Conservation (phyloP, 2,113 vertebrate genomes). For the Rissa tridactyla region DNA sequence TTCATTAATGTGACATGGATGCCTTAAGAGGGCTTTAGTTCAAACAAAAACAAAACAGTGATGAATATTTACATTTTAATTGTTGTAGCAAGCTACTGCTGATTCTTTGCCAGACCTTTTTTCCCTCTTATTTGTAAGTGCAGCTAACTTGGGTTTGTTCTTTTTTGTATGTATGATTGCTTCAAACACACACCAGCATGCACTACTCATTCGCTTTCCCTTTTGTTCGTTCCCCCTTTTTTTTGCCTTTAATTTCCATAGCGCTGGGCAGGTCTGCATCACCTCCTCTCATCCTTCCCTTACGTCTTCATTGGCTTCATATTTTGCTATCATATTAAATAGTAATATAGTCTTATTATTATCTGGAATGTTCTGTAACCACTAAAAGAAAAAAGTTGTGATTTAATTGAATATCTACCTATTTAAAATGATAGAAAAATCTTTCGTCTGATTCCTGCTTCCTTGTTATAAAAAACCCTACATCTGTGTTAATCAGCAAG, state of each 20-base stretch:
- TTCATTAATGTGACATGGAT: not conserved
- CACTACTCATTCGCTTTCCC: not conserved
- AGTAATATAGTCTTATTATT: not conserved
- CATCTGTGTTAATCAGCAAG: not conserved
- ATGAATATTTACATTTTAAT: not conserved
- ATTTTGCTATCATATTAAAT: not conserved
- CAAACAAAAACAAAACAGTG: not conserved
- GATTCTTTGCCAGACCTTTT: not conserved
- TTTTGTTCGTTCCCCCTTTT: accelerated
- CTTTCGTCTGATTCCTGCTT: not conserved
- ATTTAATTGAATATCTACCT: not conserved
- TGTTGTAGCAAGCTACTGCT: not conserved
- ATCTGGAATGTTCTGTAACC: not conserved
- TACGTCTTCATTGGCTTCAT: not conserved
- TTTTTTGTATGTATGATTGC: not conserved
- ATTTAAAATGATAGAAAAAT: not conserved
- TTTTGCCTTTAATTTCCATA: not conserved
- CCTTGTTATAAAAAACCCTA: not conserved
- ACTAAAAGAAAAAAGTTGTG: not conserved
- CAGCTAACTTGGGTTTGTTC: not conserved
- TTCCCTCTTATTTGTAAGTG: not conserved
- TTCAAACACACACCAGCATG: not conserved
- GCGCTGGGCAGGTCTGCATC: not conserved
- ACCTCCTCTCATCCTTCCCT: not conserved
- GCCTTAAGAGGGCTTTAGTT: not conserved